phyloP scores from a whole-genome alignment of 2,797 vertebrate genomes.

The Meda fulgida region DNA sequence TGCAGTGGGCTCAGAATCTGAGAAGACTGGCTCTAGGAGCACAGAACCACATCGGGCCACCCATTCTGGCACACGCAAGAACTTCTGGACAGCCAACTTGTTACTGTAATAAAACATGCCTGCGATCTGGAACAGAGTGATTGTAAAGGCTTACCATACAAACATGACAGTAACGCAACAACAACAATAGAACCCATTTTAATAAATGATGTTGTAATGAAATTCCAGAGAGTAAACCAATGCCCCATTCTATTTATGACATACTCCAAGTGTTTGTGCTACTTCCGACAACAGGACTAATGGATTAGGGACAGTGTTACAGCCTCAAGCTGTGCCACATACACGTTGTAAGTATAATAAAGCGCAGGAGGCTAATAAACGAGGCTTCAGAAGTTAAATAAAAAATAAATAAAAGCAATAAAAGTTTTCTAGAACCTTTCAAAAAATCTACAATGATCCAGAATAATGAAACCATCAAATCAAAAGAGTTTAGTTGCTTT shows the following conservation, averaged over 20 bases:
- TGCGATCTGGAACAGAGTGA: conserved; percentile 80
- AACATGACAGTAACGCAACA: neutral
- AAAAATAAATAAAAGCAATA: no score
- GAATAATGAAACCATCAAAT: neutral
- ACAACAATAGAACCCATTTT: neutral
- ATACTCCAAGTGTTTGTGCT: neutral
- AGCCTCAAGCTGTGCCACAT: neutral
- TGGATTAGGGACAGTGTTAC: neutral
- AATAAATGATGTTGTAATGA: neutral
- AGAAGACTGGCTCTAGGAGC: conserved; percentile 88
- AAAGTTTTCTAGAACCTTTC: no score
- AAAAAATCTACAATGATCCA: neutral
- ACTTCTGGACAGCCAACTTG: conserved; percentile 79
- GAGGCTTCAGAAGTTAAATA: no score
- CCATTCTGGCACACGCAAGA: conserved; percentile 85
- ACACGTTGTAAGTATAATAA: no score
- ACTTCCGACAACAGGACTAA: no score
- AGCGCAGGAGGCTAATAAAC: no score
- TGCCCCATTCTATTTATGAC: neutral
- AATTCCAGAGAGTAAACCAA: neutral
- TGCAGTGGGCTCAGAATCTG: conserved; percentile 82
- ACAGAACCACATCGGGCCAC: conserved; percentile 81
- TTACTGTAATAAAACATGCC: conserved; percentile 86
- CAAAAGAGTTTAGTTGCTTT: neutral
- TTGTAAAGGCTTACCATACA: neutral